phyloP scores from a whole-genome alignment of 2,888 invertebrate genomes.

The Stegana nigrithorax region DNA sequence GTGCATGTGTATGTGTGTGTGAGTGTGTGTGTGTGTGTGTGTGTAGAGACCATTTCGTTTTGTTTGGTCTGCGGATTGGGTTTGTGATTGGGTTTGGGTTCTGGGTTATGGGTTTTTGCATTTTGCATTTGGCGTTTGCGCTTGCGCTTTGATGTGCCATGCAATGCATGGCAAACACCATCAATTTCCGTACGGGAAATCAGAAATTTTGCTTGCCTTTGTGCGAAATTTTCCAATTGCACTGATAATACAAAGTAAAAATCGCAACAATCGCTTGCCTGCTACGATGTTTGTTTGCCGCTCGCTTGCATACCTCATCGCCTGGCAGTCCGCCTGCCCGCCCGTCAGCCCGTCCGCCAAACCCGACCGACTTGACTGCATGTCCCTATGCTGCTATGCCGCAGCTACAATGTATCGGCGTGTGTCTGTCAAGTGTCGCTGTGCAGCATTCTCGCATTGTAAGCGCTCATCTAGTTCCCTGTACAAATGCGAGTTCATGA shows the following conservation, averaged over 20 bases:
- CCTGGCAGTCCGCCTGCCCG: too few relatives aligned
- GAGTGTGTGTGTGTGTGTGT: not conserved
- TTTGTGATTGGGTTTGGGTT: too few relatives aligned
- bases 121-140: not conserved
- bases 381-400: too few relatives aligned
- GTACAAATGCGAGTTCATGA: not conserved
- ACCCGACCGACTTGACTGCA: too few relatives aligned
- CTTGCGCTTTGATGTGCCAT: not conserved
- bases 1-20: not conserved
- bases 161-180: constrained; percentile 1
- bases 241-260: constrained; percentile 14
- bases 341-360: too few relatives aligned
- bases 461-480: not conserved
- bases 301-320: too few relatives aligned
- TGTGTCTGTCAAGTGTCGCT: not conserved
- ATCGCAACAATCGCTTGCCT: constrained; percentile 3
- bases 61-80: not conserved
- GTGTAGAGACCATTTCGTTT: not conserved
- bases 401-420: not conserved
- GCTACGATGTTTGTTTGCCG: too few relatives aligned
- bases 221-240: constrained; percentile 1
- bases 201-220: constrained; percentile 14
- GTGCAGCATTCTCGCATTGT: not conserved
- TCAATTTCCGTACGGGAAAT: constrained; percentile 15
- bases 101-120: too few relatives aligned